A percentile compares a stretch with the other conserved stretches of the same genome.
Conservation (phyloP, 2,113 vertebrate species). For the Cairina moschata region DNA sequence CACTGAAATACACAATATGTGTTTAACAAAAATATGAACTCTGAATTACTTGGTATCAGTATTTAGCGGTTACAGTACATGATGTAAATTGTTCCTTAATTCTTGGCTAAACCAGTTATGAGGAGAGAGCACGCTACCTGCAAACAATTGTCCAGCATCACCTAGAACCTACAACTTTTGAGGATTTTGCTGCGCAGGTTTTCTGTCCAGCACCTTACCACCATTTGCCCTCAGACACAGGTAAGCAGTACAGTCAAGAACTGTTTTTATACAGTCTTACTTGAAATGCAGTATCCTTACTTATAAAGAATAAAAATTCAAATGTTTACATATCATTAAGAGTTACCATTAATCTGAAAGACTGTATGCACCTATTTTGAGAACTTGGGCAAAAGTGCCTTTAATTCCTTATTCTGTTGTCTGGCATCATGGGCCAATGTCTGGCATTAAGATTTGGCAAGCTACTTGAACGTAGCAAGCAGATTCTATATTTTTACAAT, state of each 20-base stretch:
- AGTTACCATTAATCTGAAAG: background rate
- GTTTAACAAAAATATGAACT: background rate
- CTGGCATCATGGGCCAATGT: background rate
- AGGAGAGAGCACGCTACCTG: constrained; percentile 94
- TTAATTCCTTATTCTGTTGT: background rate
- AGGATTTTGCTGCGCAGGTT: constrained; percentile 96
- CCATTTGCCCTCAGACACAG: constrained; percentile 88
- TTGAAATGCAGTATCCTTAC: constrained; percentile 81
- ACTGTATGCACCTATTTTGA: background rate
- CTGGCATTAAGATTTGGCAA: background rate
- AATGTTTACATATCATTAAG: background rate
- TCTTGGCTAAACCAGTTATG: constrained; percentile 85
- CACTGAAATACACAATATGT: background rate
- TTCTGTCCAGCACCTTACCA: constrained; percentile 96
- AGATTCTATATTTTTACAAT: background rate
- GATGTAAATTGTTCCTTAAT: constrained; percentile 83
- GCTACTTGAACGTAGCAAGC: background rate
- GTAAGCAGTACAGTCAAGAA: constrained; percentile 75
- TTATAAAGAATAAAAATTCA: constrained; percentile 54
- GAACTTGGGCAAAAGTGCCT: background rate
- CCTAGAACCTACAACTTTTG: constrained; percentile 94
- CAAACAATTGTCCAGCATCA: constrained; percentile 96
- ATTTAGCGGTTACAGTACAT: background rate
- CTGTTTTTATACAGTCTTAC: background rate
- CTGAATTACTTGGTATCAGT: background rate